Conservation (phyloP, 2,797 vertebrate genomes). For the Acanthiza pusilla region DNA sequence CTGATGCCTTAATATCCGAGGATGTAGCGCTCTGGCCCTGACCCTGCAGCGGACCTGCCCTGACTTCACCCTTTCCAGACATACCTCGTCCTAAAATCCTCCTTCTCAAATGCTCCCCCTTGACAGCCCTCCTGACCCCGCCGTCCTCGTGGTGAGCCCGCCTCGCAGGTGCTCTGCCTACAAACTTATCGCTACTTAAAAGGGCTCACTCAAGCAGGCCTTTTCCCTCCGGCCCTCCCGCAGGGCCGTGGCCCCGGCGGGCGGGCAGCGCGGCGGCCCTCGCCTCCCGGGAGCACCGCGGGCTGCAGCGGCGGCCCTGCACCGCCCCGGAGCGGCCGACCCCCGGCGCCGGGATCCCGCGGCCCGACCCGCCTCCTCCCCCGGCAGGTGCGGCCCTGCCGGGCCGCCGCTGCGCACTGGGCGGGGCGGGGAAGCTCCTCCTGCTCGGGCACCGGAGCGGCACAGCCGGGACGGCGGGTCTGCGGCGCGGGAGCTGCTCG, state of each 20-base stretch:
- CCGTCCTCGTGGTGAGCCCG: not conserved
- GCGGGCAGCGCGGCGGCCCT: not conserved
- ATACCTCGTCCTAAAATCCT: not conserved
- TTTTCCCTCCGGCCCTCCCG: not conserved
- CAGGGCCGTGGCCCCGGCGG: not conserved
- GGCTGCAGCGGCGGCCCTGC: rapidly evolving
- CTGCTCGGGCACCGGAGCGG: not conserved
- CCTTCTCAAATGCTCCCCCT: no score
- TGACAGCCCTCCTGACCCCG: no score
- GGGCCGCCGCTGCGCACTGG: slow-evolving; percentile 14
- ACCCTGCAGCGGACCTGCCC: not conserved
- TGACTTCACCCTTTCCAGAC: not conserved
- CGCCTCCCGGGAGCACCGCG: no score
- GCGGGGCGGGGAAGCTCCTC: slow-evolving; percentile 40
- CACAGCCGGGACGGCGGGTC: not conserved
- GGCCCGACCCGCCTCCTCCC: not conserved
- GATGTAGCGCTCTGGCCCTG: rapidly evolving
- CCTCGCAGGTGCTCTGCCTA: not conserved
- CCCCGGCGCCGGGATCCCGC: not conserved
- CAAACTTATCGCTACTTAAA: not conserved
- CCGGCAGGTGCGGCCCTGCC: slow-evolving; percentile 18
- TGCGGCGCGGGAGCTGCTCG: not conserved
- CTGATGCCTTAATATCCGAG: not conserved
- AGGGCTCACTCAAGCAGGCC: not conserved
- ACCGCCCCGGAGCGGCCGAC: rapidly evolving